Evolutionary conservation across 2,797 vertebrate genomes (phyloP), one percentile per base, ranked within the genome.

Genomic region (Liparis tanakae): DNA sequence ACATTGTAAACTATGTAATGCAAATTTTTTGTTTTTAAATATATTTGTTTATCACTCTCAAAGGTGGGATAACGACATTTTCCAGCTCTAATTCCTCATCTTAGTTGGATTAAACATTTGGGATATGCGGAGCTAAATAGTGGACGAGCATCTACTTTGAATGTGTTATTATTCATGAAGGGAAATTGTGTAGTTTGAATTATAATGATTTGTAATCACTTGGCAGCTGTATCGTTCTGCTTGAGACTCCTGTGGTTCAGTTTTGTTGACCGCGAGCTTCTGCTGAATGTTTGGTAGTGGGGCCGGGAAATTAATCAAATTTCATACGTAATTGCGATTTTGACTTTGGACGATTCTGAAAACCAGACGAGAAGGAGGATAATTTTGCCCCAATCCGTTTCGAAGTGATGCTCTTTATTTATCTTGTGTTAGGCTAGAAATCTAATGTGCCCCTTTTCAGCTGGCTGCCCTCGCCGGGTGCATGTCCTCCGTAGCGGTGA

Each of bases 1-100:
- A 89, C 87, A 87, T 90, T 84, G 88, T 93, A 89, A 94, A 91
- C 88, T 91, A 86, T 93, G 80, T 83, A 90, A 91, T 90, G 87
- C 89, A 89, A 74, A 84, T 57, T 89, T 86, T 64, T 61, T 81
- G 80, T 67, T 80, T 70, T 30, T 30, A 30, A 30, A 30, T 30
- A 30, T 30, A 30, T 30, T 30, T 30, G n/a, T n/a, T n/a, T n/a
- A n/a, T 85, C 81, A 77, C 81, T 60, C 77, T 85, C 80, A 63
- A 67, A 18, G 53, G 65, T 75, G 81, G 85, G 83, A 83, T 85
- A 79, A 89, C 81, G 70, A 75, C 81, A 89, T 90, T 89, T 88
- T 83, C 74, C 74, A 34, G 76, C 82, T 86, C 67, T 78, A 88
- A 90, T 88, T 86, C 84, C 83, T 77, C 84, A 84, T 92, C 70